A percentile compares a stretch with the other conserved stretches of the same genome.
Conservation (phyloP, 2,797 vertebrate genomes). For the Alosa sapidissima region DNA sequence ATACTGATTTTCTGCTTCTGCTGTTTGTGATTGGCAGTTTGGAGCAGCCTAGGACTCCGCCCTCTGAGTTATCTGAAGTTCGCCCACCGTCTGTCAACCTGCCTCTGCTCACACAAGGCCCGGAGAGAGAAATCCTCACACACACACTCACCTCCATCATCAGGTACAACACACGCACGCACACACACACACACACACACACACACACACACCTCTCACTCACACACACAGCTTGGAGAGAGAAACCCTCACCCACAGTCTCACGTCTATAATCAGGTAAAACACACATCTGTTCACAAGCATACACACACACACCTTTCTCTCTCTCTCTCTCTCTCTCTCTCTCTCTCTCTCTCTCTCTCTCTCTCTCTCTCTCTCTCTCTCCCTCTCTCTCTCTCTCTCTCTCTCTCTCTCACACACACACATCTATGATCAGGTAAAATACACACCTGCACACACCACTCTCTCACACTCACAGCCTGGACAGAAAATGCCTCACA, state of each 20-base stretch:
- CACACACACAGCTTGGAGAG: too few relatives aligned
- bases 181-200: neutral
- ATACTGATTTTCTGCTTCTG: neutral
- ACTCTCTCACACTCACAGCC: too few relatives aligned
- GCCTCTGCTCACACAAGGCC: constrained; percentile 18
- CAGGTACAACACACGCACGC: constrained; percentile 56
- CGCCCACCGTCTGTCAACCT: neutral
- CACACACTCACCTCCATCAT: constrained; percentile 60
- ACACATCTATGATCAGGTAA: too few relatives aligned
- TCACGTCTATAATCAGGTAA: too few relatives aligned
- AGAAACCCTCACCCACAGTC: too few relatives aligned
- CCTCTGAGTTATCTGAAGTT: constrained; percentile 23
- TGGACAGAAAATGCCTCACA: too few relatives aligned
- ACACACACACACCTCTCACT: neutral
- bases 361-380: too few relatives aligned
- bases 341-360: neutral
- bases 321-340: too few relatives aligned
- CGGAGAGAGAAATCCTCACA: constrained; percentile 55
- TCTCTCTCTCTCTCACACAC: neutral
- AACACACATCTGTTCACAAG: too few relatives aligned
- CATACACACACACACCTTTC: too few relatives aligned
- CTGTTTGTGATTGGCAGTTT: constrained; percentile 21
- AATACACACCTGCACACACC: too few relatives aligned
- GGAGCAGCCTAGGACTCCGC: constrained; percentile 16
- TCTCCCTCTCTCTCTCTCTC: too few relatives aligned